Percentiles rank a stretch among this genome's conserved stretches.
Evolutionary conservation across 1,140 invertebrate species (phyloP).

Genomic region (Aphaenogaster rudis): DNA sequence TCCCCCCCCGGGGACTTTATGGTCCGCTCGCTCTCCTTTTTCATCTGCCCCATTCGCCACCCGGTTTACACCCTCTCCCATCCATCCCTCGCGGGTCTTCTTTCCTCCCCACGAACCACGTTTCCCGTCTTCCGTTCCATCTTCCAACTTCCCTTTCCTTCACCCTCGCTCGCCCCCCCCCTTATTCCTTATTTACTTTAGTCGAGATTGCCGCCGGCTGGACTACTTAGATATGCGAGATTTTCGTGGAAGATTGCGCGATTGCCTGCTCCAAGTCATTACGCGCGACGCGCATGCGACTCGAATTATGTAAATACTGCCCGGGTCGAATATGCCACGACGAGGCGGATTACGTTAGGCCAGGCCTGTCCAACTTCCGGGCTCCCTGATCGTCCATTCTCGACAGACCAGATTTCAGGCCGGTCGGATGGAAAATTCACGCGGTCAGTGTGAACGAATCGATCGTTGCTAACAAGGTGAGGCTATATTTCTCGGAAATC

Average conservation of each 20-base stretch:
- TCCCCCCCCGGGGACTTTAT: conserved; percentile 60
- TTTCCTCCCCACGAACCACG: neutral
- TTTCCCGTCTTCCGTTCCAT: conserved; percentile 15
- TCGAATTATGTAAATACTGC: conserved; percentile 70
- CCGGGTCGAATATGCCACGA: conserved; percentile 47
- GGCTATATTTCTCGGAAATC: neutral
- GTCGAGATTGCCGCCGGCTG: conserved; percentile 70
- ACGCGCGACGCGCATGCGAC: conserved; percentile 60
- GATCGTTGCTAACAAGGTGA: conserved; percentile 16
- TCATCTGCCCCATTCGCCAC: conserved; percentile 32
- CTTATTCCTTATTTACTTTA: conserved; percentile 27
- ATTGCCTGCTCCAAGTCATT: conserved; percentile 68
- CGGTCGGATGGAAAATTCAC: conserved; percentile 14
- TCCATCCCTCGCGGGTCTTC: neutral
- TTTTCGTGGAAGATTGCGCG: conserved; percentile 72
- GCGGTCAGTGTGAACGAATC: neutral
- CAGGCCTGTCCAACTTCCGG: conserved; percentile 53
- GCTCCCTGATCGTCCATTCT: neutral
- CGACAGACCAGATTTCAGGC: neutral
- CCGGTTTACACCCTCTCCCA: conserved; percentile 16
- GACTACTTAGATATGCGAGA: conserved; percentile 72
- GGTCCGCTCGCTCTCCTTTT: conserved; percentile 17
- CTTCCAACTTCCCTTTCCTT: neutral
- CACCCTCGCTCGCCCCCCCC: neutral
- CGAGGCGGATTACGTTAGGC: conserved; percentile 35